Conservation (phyloP, 2,797 vertebrate genomes). For the Enteromius anoplus region DNA sequence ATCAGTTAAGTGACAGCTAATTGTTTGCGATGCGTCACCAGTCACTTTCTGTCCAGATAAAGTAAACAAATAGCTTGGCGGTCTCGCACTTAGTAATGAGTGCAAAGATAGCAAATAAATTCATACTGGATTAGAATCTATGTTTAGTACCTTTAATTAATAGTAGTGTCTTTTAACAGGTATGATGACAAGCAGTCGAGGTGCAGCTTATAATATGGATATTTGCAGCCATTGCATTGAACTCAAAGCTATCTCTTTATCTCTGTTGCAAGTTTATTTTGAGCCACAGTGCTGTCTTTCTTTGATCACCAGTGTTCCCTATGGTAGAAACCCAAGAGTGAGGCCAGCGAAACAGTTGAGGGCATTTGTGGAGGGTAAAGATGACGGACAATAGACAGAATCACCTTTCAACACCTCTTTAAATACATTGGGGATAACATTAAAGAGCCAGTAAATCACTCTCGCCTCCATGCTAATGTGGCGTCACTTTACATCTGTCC, state of each 20-base stretch:
- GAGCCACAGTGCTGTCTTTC: conserved; percentile 20
- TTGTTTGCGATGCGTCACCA: not conserved
- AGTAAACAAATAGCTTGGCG: not conserved
- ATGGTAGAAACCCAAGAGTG: conserved; percentile 22
- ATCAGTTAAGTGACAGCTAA: not conserved
- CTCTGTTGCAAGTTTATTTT: conserved; percentile 38
- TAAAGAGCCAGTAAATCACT: conserved; percentile 48
- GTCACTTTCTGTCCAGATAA: not conserved
- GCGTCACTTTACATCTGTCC: conserved; percentile 18
- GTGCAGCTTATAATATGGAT: conserved; percentile 6
- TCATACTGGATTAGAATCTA: not conserved
- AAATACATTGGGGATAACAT: conserved; percentile 53
- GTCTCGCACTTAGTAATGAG: not conserved
- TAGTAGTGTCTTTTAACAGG: not conserved
- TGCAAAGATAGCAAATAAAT: not conserved
- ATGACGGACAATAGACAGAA: conserved; percentile 44
- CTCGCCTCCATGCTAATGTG: conserved; percentile 16
- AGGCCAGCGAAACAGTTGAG: conserved; percentile 31
- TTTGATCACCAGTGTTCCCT: conserved; percentile 43
- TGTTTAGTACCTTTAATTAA: conserved; percentile 14
- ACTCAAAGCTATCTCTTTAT: conserved; percentile 41
- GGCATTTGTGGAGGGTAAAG: conserved; percentile 37
- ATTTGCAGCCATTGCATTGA: conserved; percentile 5
- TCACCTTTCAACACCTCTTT: conserved; percentile 47
- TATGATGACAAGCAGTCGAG: not conserved